Evolutionary conservation across 2,888 invertebrate genomes (phyloP).

Genomic region (Ariolimax columbianus): DNA sequence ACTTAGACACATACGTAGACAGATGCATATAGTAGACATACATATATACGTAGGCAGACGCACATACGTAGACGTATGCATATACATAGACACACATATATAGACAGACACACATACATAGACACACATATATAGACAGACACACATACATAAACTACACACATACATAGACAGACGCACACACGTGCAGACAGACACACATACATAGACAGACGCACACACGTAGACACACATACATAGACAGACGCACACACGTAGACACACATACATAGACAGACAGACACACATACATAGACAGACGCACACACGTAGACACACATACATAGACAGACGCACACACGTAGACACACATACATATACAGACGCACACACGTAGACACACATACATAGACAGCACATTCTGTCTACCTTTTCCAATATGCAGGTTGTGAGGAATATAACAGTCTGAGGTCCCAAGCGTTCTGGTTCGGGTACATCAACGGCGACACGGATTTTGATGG

Average conservation of each 20-base stretch:
- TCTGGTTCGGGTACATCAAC: neutral
- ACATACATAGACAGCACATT: neutral
- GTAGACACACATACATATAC: too few relatives aligned
- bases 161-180: too few relatives aligned
- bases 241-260: neutral
- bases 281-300: neutral
- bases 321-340: too few relatives aligned
- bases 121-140: neutral
- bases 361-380: neutral
- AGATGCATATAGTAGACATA: too few relatives aligned
- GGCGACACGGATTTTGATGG: neutral
- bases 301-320: neutral
- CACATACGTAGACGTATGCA: neutral
- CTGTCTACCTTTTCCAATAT: constrained; percentile 30
- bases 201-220: too few relatives aligned
- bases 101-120: neutral
- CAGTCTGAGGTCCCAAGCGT: constrained; percentile 4
- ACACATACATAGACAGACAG: too few relatives aligned
- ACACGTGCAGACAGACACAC: neutral
- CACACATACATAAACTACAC: too few relatives aligned
- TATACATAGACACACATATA: too few relatives aligned
- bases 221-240: too few relatives aligned
- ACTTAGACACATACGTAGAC: too few relatives aligned
- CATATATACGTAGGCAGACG: too few relatives aligned
- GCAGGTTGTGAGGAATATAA: constrained; percentile 10